Conservation (phyloP, 2,797 vertebrate genomes). For the Takifugu ocellatus region DNA sequence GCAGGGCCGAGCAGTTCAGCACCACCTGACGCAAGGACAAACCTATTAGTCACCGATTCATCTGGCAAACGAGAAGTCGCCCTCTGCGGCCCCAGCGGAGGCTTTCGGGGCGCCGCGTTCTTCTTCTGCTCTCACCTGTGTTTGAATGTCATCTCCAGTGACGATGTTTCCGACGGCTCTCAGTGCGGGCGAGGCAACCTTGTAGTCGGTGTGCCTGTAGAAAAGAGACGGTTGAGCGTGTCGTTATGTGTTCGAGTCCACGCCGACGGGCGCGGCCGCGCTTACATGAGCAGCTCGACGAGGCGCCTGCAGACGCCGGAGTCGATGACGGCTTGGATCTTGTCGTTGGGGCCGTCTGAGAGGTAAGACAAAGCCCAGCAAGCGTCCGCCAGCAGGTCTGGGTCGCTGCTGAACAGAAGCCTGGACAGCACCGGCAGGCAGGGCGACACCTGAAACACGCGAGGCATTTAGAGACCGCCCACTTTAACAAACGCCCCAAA, state of each 20-base stretch:
- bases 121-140: slow-evolving; percentile 78
- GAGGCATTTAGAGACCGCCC: background rate
- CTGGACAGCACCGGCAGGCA: slow-evolving; percentile 95
- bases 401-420: slow-evolving; percentile 95
- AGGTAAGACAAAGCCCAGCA: slow-evolving; percentile 99
- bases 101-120: background rate
- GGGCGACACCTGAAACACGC: slow-evolving; percentile 84
- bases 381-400: slow-evolving; percentile 94
- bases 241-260: background rate
- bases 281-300: slow-evolving; percentile 96
- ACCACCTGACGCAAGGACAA: slow-evolving; percentile 80
- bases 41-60: background rate
- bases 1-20: slow-evolving; percentile 95
- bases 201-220: slow-evolving; percentile 94
- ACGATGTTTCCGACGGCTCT: slow-evolving; percentile 98
- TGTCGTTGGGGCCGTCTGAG: slow-evolving; percentile 98
- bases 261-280: slow-evolving; percentile 15
- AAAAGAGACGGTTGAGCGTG: background rate
- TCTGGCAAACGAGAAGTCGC: background rate
- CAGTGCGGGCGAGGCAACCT: slow-evolving; percentile 94
- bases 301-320: slow-evolving; percentile 95
- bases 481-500: background rate
- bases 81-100: background rate
- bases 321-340: slow-evolving; percentile 98
- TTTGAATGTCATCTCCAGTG: slow-evolving; percentile 97